Evolutionary conservation across 2,888 invertebrate species (phyloP), one percentile per base, ranked within the genome.

Genomic region (Napeogenes sylphis): DNA sequence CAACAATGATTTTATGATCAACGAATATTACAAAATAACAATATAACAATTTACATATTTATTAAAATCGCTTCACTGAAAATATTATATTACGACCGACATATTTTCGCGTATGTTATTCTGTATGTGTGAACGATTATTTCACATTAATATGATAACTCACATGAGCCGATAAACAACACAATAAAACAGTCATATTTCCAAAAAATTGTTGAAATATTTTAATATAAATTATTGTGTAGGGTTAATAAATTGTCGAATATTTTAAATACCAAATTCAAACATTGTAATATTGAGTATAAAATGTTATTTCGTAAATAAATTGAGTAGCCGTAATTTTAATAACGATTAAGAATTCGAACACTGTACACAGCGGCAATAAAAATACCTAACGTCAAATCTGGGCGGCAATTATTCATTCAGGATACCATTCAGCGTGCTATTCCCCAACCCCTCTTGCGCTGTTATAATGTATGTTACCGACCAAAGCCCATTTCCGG

Each of bases 321-420:
- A 51, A 51, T 51, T 51, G 51, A 51, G 10, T 51, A 51, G 46
- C 45, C 61, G 53, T 62, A 75, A 64, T 72, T 77, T 75, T 74
- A 73, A 73, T 73, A 75, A 73, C 71, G 72, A 69, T 73, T 76
- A 75, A 75, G 71, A 78, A 80, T 82, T 82, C 76, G 78, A 77
- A 84, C 83, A 81, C 80, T 76, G 79, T 76, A 77, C 78, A 76
- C 78, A 75, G 74, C 71, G 77, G 83, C 78, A 87, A 87, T 87
- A 88, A 87, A 89, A 87, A 89, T 87, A 81, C 84, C 83, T 82
- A 78, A 75, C 78, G 83, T 87, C 87, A 87, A 87, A 87, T 87
- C 84, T 82, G 77, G 73, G 75, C 76, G 74, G 81, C 83, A 79
- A 87, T 87, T 85, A 85, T 84, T 88, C 85, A 87, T 86, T 84